Conservation (phyloP, 2,888 invertebrate genomes). For the Andrena bucephala region DNA sequence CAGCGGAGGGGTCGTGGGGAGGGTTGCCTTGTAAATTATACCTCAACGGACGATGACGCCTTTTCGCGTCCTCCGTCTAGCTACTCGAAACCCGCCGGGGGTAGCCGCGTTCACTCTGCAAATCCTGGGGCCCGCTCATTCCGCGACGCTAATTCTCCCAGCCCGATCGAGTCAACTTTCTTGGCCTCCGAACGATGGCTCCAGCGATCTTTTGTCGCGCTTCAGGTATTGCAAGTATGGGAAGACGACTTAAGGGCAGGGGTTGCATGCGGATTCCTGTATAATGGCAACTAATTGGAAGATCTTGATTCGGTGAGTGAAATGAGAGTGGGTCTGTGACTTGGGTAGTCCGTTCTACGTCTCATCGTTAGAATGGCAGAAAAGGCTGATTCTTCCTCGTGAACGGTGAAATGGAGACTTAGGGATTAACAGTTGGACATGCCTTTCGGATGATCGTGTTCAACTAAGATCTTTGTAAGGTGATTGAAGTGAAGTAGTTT, state of each 20-base stretch:
- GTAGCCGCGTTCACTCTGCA: constrained; percentile 11
- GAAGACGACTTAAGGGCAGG: not conserved
- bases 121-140: constrained; percentile 26
- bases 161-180: constrained; percentile 25
- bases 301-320: too few relatives aligned
- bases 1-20: constrained; percentile 31
- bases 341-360: too few relatives aligned
- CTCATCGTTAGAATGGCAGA: too few relatives aligned
- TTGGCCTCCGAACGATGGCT: not conserved
- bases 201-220: not conserved
- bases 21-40: constrained; percentile 55
- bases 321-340: too few relatives aligned
- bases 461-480: too few relatives aligned
- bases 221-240: not conserved
- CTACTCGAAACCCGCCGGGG: constrained; percentile 44
- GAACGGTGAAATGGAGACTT: too few relatives aligned
- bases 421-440: too few relatives aligned
- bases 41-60: constrained; percentile 64
- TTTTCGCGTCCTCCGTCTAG: constrained; percentile 55
- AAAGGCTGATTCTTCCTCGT: too few relatives aligned
- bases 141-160: constrained; percentile 26
- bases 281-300: too few relatives aligned
- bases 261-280: not conserved
- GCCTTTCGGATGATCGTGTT: too few relatives aligned
- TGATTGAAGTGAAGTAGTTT: too few relatives aligned